Percentiles rank a stretch among this genome's conserved stretches.
Evolutionary conservation across 2,888 invertebrate species (phyloP).

Genomic region (Mactromeris polynyma): DNA sequence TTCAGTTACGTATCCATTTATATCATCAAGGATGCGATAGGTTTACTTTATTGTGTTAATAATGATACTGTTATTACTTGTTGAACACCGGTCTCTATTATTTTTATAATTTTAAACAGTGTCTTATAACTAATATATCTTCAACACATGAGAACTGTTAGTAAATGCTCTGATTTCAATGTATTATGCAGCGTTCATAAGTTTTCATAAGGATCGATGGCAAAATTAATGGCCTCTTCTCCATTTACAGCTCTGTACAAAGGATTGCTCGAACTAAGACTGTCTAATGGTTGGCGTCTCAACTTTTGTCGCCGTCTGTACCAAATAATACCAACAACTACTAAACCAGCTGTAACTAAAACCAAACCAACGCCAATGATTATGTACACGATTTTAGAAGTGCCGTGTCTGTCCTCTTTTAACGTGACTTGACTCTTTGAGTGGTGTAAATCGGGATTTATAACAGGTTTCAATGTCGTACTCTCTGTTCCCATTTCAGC

Average conservation of each 20-base stretch:
- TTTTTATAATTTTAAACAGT: too few relatives aligned
- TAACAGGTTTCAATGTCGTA: background rate
- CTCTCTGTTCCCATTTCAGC: background rate
- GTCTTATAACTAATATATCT: too few relatives aligned
- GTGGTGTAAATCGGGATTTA: slow-evolving; percentile 17
- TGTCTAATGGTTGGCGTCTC: background rate
- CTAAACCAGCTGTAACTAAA: background rate
- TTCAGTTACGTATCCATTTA: too few relatives aligned
- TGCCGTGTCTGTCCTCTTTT: slow-evolving; percentile 11
- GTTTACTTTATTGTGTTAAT: too few relatives aligned
- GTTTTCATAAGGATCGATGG: background rate
- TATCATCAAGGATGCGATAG: too few relatives aligned
- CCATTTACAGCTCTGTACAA: slow-evolving; percentile 10
- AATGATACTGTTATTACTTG: too few relatives aligned
- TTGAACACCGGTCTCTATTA: too few relatives aligned
- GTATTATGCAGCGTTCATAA: background rate
- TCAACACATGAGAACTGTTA: too few relatives aligned
- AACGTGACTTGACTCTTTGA: background rate
- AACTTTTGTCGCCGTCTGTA: background rate
- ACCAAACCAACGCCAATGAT: slow-evolving; percentile 1
- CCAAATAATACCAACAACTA: background rate
- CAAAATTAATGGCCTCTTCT: slow-evolving; percentile 13
- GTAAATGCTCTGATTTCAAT: too few relatives aligned
- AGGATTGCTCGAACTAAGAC: slow-evolving; percentile 1
- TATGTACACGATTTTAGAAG: background rate